Conservation (phyloP, 2,888 invertebrate species). For the Stenichneumon culpator region DNA sequence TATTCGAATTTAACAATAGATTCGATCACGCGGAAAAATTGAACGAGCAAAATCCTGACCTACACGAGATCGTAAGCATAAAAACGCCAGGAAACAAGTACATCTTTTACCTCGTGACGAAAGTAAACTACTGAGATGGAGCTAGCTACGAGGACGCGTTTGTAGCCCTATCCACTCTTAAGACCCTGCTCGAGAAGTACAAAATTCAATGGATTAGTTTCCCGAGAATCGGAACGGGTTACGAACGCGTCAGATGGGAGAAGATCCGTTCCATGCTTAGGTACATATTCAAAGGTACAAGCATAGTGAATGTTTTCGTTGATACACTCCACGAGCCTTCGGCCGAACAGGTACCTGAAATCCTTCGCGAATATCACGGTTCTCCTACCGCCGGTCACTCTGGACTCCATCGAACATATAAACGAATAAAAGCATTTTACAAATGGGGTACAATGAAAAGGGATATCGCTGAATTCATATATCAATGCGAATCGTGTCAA, state of each 20-base stretch:
- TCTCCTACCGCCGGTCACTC: constrained; percentile 61
- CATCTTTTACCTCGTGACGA: too few species aligned
- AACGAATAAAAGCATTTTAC: constrained; percentile 61
- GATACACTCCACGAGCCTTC: constrained; percentile 32
- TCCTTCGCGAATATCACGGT: constrained; percentile 55
- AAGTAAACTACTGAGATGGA: too few species aligned
- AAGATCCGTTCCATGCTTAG: constrained; percentile 45
- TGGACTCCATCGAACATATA: constrained; percentile 67
- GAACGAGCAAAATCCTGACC: too few species aligned
- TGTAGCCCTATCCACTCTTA: too few species aligned
- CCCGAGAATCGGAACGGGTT: constrained; percentile 23
- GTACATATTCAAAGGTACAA: constrained; percentile 44
- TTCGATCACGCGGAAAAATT: too few species aligned
- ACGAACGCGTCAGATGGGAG: constrained; percentile 43
- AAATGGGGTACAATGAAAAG: constrained; percentile 71
- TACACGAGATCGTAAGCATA: too few species aligned
- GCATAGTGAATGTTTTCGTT: constrained; percentile 30
- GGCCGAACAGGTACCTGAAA: constrained; percentile 36
- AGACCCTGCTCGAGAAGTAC: too few species aligned
- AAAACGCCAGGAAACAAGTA: too few species aligned
- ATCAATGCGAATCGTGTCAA: constrained; percentile 77
- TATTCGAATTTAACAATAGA: too few species aligned
- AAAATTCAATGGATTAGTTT: too few species aligned
- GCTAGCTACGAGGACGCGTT: too few species aligned
- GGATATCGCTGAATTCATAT: constrained; percentile 70